Conservation (phyloP, 1,140 invertebrate species). For the Capitella teleta region DNA sequence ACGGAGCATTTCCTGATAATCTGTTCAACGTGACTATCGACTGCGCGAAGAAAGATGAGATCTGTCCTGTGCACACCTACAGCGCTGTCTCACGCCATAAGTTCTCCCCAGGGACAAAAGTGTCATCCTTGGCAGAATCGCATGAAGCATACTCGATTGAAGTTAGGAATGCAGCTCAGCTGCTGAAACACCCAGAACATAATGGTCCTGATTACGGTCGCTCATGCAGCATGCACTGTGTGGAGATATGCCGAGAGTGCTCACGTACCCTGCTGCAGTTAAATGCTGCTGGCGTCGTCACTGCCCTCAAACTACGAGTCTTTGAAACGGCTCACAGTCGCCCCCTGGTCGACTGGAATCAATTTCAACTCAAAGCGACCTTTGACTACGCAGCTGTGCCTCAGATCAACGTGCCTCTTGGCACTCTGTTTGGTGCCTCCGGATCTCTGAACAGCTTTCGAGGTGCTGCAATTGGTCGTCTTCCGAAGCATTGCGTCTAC, state of each 20-base stretch:
- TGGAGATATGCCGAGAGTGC: neutral
- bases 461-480: conserved; percentile 8
- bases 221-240: conserved; percentile 5
- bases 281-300: conserved; percentile 1
- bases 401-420: conserved; percentile 8
- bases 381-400: conserved; percentile 6
- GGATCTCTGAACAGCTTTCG: conserved; percentile 8
- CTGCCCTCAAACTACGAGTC: neutral
- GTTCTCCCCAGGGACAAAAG: conserved; percentile 3
- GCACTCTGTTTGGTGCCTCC: conserved; percentile 6
- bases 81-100: conserved; percentile 10
- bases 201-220: conserved; percentile 5
- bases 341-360: conserved; percentile 2
- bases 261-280: neutral
- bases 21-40: conserved; percentile 8
- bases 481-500: conserved; percentile 1
- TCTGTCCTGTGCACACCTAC: conserved; percentile 11
- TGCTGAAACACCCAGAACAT: conserved; percentile 5
- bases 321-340: neutral
- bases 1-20: conserved; percentile 5
- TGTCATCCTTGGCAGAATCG: neutral
- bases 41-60: conserved; percentile 6
- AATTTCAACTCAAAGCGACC: conserved; percentile 3
- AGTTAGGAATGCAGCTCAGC: neutral
- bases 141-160: neutral